Evolutionary conservation across 1,140 invertebrate genomes (phyloP), one percentile per base, ranked within the genome.

Genomic region (Sarcophaga bullata): DNA sequence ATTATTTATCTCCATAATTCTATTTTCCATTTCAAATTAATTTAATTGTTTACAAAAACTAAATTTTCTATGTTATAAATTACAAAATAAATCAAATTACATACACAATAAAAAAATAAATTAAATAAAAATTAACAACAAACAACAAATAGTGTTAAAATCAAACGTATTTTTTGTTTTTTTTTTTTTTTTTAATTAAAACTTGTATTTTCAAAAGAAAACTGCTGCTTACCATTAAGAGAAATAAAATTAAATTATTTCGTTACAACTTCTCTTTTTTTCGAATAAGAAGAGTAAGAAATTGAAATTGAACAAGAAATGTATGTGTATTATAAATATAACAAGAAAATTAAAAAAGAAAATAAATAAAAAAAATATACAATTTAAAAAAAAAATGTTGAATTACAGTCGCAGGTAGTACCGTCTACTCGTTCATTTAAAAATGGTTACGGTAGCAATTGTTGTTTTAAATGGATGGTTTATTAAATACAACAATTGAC

Each of bases 391-490:
- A 81, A 75, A 54, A 54, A 47, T 62, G 81, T 80, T 19, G 62
- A 46, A 81, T 37, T 37, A 85, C 86, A 90, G 88, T 54, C 84
- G 86, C 88, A 90, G 88, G 88, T 90, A 89, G 88, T 90, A 90
- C 88, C 88, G 88, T 88, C 87, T 90, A 88, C 87, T 90, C n/a
- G 89, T 85, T 84, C 75, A 50, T 11, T 17, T 52, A 78, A 19
- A 19, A 50, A 25, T 50, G 19, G 25, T 88, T 88, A 89, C 88
- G 88, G 87, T 90, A 90, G 88, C 88, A 88, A 87, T 88, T 86
- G 85, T 76, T 80, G 7, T 13, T n/a, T 11, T 10, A 80, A 50
- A 37, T 37, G 25, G 17, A 25, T 17, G 1, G 10, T 17, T 19
- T 49, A 9, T 17, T 19, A 37, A 48, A 37, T 37, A 58, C 81